Conservation (phyloP, 2,888 invertebrate species). For the Apotomis betuletana region DNA sequence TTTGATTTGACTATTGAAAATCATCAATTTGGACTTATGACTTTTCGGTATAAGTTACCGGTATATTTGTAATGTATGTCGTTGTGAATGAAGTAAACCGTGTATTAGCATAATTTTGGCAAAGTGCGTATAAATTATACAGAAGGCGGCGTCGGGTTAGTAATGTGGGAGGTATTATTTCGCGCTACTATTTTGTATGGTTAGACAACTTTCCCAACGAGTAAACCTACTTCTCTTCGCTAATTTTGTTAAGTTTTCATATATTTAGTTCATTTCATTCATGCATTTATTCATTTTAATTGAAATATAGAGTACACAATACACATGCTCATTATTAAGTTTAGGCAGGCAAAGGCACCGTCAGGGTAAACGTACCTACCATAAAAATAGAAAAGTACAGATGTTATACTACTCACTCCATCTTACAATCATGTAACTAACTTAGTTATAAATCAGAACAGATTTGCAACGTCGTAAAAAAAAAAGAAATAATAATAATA, state of each 20-base stretch:
- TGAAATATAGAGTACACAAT: too few species aligned
- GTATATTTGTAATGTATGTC: slow-evolving; percentile 17
- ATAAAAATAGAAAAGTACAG: too few species aligned
- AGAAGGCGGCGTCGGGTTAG: slow-evolving; percentile 5
- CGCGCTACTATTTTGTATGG: slow-evolving; percentile 26
- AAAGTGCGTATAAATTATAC: slow-evolving; percentile 32
- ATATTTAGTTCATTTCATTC: neutral
- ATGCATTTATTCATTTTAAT: neutral
- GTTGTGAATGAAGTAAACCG: slow-evolving; percentile 27
- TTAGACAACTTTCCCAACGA: slow-evolving; percentile 22
- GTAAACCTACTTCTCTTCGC: neutral
- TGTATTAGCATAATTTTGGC: slow-evolving; percentile 35
- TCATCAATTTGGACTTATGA: neutral
- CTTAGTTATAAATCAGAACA: too few species aligned
- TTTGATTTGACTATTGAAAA: slow-evolving; percentile 3
- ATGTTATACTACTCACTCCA: too few species aligned
- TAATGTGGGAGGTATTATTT: slow-evolving; percentile 32
- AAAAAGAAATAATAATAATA: too few species aligned
- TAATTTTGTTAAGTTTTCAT: neutral
- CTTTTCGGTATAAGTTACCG: neutral
- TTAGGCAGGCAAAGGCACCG: too few species aligned
- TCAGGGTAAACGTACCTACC: too few species aligned
- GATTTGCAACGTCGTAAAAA: too few species aligned
- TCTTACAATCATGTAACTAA: too few species aligned
- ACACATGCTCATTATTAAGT: too few species aligned